These are phyloP conservation scores for Bellardia pandia DNA, from an alignment of 2,888 invertebrate genomes.

Conservation along the genomic window DNA sequence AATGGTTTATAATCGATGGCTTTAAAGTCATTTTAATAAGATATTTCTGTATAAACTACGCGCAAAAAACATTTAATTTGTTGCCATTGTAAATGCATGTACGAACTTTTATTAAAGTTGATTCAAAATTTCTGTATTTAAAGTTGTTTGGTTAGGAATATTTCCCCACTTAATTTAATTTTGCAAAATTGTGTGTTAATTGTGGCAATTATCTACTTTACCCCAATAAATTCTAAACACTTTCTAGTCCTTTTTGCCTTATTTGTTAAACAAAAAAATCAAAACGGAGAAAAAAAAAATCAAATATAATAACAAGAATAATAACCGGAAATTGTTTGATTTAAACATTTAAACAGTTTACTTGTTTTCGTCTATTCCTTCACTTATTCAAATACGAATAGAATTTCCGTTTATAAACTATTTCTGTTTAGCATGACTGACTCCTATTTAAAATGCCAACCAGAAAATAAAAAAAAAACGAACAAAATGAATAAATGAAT, in stretches of 20 bases:
- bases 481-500: conserved; percentile 32
- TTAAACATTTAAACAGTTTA: conserved; percentile 60
- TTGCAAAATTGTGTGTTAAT: conserved; percentile 51
- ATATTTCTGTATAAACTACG: no score
- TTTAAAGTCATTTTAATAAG: no score
- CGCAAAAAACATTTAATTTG: no score
- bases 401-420: background rate
- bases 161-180: conserved; percentile 34
- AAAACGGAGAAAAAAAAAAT: no score
- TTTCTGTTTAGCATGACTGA: conserved; percentile 36
- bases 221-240: conserved; percentile 40
- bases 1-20: no score
- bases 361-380: background rate
- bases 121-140: no score
- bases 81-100: no score
- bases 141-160: background rate
- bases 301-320: conserved; percentile 19
- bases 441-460: background rate
- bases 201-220: conserved; percentile 53
- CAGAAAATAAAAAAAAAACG: background rate
- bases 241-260: conserved; percentile 15
- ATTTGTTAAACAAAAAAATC: background rate
- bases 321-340: conserved; percentile 54
- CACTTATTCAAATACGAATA: conserved; percentile 21
- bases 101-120: no score